Evolutionary conservation across 2,113 vertebrate species (phyloP), one percentile per base, ranked within the genome.

Genomic region (Talpa occidentalis): DNA sequence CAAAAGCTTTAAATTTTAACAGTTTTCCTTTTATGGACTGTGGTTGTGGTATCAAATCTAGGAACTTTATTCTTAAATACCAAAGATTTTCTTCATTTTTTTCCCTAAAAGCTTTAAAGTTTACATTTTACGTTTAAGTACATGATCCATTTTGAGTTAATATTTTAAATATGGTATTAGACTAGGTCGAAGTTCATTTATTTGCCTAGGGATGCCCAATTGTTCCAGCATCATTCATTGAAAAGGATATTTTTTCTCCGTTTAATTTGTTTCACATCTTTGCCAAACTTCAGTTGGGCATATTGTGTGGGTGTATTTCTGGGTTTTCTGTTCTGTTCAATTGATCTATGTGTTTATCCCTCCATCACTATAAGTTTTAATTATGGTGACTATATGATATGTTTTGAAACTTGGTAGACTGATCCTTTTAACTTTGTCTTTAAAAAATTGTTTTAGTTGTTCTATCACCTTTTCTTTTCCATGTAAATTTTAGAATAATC

Each of bases 241-340:
- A 62, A 92, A 78, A 77, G 30, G 24, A 32, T 37, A 66, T 11
- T 1, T 49, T 73, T 80, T 35, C 37, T 56, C 37, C 26, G 44
- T 70, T 49, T 90, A 94, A 72, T 64, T 78, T 16, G 5, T 72
- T 94, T 78, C n/a, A 28, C 62, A 72, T 64, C n/a, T 44, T 83
- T 88, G 24, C 77, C 69, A 66, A 76, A 76, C 21, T 59, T 67
- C 47, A 67, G 22, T 22, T 74, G 11, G 40, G 10, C 60, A 42
- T 91, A 86, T 67, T 81, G 28, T 60, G 21, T 70, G 30, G 56
- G 32, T 82, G 30, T 56, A 56, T 56, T 56, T 56, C 21, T 56
- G 54, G 21, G 21, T 56, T 56, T 56, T 56, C 21, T 56, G 5
- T 56, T 56, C 21, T 56, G 21, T 56, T 56, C 54, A 6, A 56